A percentile compares a stretch with the other conserved stretches of the same genome.
Evolutionary conservation across 2,888 invertebrate genomes (phyloP).

Genomic region (Caenorhabditis virilis): DNA sequence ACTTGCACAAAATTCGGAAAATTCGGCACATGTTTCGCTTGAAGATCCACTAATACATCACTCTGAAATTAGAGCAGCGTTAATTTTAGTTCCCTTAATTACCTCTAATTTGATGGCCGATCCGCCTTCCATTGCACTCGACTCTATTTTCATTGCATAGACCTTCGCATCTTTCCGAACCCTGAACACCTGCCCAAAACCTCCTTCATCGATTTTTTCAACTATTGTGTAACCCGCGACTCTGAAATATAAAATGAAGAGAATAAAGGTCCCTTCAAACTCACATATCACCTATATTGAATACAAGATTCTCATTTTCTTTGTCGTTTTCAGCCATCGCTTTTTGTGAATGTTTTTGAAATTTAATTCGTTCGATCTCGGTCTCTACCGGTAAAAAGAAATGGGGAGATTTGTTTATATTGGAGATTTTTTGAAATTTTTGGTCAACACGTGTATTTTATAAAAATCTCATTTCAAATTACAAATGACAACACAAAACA

Average conservation of each 20-base stretch:
- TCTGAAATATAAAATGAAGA: constrained; percentile 4
- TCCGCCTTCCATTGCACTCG: constrained; percentile 14
- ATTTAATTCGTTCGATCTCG: no score
- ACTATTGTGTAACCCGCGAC: constrained; percentile 24
- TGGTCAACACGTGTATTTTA: no score
- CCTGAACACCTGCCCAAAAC: constrained; percentile 49
- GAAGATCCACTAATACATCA: neutral
- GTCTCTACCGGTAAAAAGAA: no score
- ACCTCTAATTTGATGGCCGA: constrained; percentile 24
- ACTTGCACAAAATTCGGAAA: constrained; percentile 3
- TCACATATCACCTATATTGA: constrained; percentile 16
- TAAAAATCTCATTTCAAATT: no score
- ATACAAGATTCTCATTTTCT: constrained; percentile 6
- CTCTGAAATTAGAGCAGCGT: no score
- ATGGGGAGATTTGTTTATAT: no score
- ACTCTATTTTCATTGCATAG: constrained; percentile 28
- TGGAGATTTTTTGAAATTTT: no score
- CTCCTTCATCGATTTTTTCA: constrained; percentile 52
- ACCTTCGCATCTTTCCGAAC: constrained; percentile 11
- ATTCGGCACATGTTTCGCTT: neutral
- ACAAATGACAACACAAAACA: no score
- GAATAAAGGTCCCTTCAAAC: neutral
- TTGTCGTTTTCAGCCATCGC: neutral
- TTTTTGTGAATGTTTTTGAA: no score
- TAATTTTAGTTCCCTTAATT: neutral